Evolutionary conservation across 2,888 invertebrate species (phyloP).

Genomic region (Heliothis peltigera): DNA sequence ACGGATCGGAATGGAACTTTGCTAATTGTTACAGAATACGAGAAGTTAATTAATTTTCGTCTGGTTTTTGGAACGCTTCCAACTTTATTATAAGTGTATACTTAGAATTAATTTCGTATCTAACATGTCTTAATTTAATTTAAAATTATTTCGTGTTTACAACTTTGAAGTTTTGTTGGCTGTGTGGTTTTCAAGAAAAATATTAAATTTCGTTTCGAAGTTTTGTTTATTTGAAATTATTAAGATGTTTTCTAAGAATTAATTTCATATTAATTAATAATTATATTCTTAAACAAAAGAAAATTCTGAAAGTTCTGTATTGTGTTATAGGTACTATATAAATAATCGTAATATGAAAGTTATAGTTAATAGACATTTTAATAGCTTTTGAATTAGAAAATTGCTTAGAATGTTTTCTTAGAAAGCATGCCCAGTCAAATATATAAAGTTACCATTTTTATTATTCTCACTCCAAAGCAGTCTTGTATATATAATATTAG

Average conservation of each 20-base stretch:
- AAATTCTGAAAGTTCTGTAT: not conserved
- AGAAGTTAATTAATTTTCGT: constrained; percentile 67
- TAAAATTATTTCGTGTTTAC: constrained; percentile 51
- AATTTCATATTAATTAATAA: not conserved
- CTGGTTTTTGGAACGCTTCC: constrained; percentile 51
- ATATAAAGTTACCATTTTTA: not conserved
- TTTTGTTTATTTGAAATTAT: constrained; percentile 3
- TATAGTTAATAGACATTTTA: too few relatives aligned
- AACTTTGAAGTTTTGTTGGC: constrained; percentile 28
- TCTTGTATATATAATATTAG: too few relatives aligned
- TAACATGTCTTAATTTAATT: constrained; percentile 56
- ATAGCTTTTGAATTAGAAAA: not conserved
- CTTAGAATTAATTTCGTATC: constrained; percentile 46
- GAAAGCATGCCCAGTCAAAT: not conserved
- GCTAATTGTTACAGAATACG: constrained; percentile 64
- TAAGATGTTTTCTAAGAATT: not conserved
- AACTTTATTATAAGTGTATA: constrained; percentile 47
- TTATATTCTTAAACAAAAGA: not conserved
- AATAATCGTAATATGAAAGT: not conserved
- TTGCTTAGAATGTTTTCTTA: too few relatives aligned
- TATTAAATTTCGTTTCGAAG: constrained; percentile 32
- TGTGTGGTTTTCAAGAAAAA: constrained; percentile 44
- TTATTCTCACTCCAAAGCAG: too few relatives aligned
- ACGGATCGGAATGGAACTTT: constrained; percentile 58
- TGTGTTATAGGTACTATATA: not conserved